A percentile compares a stretch with the other conserved stretches of the same genome.
Conservation (phyloP, 2,113 vertebrate species). For the Dissostichus mawsoni region DNA sequence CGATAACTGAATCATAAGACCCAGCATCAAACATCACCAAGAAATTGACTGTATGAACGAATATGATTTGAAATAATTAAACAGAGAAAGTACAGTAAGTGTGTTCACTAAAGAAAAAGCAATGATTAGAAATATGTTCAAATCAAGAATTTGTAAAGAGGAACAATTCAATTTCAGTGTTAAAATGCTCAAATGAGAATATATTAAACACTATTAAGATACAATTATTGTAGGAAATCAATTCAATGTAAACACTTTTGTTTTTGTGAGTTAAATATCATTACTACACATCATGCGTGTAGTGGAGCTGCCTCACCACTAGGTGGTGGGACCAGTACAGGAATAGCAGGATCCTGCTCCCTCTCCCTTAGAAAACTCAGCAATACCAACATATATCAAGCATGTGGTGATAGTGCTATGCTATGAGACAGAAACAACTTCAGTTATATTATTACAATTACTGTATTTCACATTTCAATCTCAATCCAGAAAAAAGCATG, state of each 20-base stretch:
- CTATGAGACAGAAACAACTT: background rate
- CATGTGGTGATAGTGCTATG: too few relatives aligned
- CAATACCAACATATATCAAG: background rate
- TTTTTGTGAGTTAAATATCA: background rate
- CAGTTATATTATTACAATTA: background rate
- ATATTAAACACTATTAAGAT: too few relatives aligned
- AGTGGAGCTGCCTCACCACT: slow-evolving; percentile 64
- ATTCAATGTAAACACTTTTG: background rate
- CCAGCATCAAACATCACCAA: background rate
- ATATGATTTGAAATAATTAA: background rate
- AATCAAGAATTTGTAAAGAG: too few relatives aligned
- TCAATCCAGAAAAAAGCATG: background rate
- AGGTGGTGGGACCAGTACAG: slow-evolving; percentile 74
- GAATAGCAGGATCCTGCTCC: slow-evolving; percentile 12
- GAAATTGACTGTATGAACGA: background rate
- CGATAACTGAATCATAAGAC: too few relatives aligned
- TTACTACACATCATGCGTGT: slow-evolving; percentile 4
- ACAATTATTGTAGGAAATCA: background rate
- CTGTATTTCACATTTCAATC: background rate
- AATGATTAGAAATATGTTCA: background rate
- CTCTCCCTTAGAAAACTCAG: too few relatives aligned
- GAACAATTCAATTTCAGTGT: background rate
- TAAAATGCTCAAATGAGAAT: background rate
- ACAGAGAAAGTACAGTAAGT: background rate
- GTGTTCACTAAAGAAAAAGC: background rate